Conservation (phyloP, 1,140 invertebrate species). For the Pseudomyrmex sp. region DNA sequence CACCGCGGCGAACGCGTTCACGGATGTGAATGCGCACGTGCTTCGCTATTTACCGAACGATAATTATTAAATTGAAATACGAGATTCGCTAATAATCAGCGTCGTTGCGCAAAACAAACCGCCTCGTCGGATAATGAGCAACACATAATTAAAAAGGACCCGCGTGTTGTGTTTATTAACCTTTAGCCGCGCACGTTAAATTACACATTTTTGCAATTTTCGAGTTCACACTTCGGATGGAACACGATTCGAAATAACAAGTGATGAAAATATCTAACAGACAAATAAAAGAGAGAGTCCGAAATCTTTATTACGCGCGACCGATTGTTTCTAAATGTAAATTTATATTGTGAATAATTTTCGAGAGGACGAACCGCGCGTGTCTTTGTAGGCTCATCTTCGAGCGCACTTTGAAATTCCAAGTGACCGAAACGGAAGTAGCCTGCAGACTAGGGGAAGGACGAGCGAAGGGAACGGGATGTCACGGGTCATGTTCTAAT, state of each 20-base stretch:
- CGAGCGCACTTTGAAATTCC: conserved; percentile 14
- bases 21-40: conserved; percentile 17
- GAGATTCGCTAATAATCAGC: conserved; percentile 35
- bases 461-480: background rate
- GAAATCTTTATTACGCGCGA: too few relatives aligned
- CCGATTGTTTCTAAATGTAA: background rate
- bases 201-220: background rate
- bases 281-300: too few relatives aligned
- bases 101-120: conserved; percentile 7
- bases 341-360: background rate
- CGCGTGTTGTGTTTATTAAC: conserved; percentile 43
- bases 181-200: background rate
- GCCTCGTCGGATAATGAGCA: background rate
- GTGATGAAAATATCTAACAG: too few relatives aligned
- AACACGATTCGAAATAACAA: too few relatives aligned
- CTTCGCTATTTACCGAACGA: conserved; percentile 18
- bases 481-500: conserved; percentile 61
- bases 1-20: conserved; percentile 22
- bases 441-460: background rate
- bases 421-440: conserved; percentile 37
- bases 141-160: conserved; percentile 50
- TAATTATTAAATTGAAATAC: conserved; percentile 54
- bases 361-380: background rate
- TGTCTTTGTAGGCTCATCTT: background rate
- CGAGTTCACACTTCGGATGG: background rate